Conservation (phyloP, 92 coral and sea anemone genomes). For the Epizoanthus fatuus region DNA sequence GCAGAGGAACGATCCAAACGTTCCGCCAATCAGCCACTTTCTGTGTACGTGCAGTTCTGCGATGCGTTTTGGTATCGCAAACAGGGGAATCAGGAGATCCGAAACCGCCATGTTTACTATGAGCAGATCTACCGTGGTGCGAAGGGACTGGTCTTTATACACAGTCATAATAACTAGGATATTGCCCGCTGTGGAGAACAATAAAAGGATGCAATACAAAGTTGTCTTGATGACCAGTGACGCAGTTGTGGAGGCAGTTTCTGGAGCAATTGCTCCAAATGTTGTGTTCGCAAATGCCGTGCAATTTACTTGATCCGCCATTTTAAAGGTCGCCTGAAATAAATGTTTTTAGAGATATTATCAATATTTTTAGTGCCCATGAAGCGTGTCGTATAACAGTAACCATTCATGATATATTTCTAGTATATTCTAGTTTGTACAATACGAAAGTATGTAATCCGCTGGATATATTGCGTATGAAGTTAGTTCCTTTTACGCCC, state of each 20-base stretch:
- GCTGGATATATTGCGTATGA: too few relatives aligned
- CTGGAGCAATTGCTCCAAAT: not conserved
- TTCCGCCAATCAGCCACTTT: constrained; percentile 25
- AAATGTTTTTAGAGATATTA: not conserved
- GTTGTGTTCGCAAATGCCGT: constrained; percentile 2
- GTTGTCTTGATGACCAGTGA: constrained; percentile 21
- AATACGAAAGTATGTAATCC: too few relatives aligned
- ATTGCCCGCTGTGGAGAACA: constrained; percentile 26
- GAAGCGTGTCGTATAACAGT: too few relatives aligned
- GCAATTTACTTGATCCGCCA: constrained; percentile 3
- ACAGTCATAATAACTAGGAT: constrained; percentile 25
- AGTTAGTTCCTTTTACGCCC: too few relatives aligned
- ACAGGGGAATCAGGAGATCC: constrained; percentile 24
- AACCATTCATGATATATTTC: too few relatives aligned
- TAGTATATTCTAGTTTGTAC: too few relatives aligned
- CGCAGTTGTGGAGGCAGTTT: not conserved
- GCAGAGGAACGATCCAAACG: constrained; percentile 39
- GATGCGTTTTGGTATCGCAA: constrained; percentile 26
- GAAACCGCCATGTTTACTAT: constrained; percentile 36
- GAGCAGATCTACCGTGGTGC: constrained; percentile 31
- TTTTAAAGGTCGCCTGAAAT: constrained; percentile 11
- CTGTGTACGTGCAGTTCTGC: not conserved
- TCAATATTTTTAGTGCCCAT: too few relatives aligned
- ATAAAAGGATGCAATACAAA: constrained; percentile 3
- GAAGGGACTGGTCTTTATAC: constrained; percentile 29